A percentile compares a stretch with the other conserved stretches of the same genome.
phyloP scores from a whole-genome alignment of 1,140 invertebrate genomes.

The Pseudomyrmex gracilis region DNA sequence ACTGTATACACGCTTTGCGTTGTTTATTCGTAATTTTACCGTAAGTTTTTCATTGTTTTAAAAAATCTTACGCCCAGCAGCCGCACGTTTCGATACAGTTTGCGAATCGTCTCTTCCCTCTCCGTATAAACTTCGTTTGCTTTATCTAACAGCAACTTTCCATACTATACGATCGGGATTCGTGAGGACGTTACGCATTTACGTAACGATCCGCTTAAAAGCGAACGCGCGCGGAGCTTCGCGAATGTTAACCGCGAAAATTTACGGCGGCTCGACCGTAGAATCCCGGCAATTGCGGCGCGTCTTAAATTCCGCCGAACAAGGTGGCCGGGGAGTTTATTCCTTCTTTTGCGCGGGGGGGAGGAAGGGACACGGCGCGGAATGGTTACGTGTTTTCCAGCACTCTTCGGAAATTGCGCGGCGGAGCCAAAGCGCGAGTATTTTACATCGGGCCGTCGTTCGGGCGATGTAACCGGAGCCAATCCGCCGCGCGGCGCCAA shows the following conservation, averaged over 20 bases:
- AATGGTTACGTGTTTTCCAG: slow-evolving; percentile 69
- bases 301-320: slow-evolving; percentile 68
- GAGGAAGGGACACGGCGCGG: slow-evolving; percentile 35
- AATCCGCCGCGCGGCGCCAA: slow-evolving; percentile 77
- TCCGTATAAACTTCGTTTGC: neutral
- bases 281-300: slow-evolving; percentile 66
- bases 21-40: no score
- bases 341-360: neutral
- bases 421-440: slow-evolving; percentile 73
- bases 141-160: neutral
- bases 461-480: slow-evolving; percentile 76
- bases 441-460: slow-evolving; percentile 79
- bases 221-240: slow-evolving; percentile 48
- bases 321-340: slow-evolving; percentile 13
- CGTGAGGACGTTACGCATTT: slow-evolving; percentile 22
- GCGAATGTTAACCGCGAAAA: slow-evolving; percentile 59
- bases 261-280: slow-evolving; percentile 56
- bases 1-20: no score
- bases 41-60: no score
- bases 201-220: slow-evolving; percentile 47
- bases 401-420: slow-evolving; percentile 79
- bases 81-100: no score
- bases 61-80: no score
- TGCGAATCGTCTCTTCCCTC: neutral
- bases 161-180: neutral